Conservation (phyloP, 2,888 invertebrate species). For the Tineola bisselliella region DNA sequence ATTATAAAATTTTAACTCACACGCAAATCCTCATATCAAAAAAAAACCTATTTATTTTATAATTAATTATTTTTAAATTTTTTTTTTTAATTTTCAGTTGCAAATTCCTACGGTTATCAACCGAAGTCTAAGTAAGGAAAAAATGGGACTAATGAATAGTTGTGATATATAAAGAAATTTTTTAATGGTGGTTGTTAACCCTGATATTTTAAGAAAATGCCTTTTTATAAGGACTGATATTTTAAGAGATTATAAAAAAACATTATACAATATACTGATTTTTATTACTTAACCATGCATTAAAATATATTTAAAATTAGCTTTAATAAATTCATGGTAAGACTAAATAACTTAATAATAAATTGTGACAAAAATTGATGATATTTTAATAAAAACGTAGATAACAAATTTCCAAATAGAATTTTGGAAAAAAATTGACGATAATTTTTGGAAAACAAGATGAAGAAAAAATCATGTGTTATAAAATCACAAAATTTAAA, state of each 20-base stretch:
- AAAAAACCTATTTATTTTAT: too few species aligned
- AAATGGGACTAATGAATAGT: background rate
- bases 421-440: too few species aligned
- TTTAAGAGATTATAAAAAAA: background rate
- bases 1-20: too few species aligned
- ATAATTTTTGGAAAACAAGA: too few species aligned
- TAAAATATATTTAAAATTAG: background rate
- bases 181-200: background rate
- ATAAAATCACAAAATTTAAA: too few species aligned
- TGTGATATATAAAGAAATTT: background rate
- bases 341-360: background rate
- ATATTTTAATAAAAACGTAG: too few species aligned
- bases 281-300: background rate
- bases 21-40: too few species aligned
- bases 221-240: background rate
- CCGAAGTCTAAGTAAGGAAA: slow-evolving; percentile 36
- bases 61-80: too few species aligned
- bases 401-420: too few species aligned
- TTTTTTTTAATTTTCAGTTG: slow-evolving; percentile 68
- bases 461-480: too few species aligned
- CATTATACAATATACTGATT: background rate
- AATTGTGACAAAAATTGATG: too few species aligned
- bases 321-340: background rate
- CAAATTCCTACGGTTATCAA: slow-evolving; percentile 66
- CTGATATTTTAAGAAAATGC: too few species aligned